A percentile compares a stretch with the other conserved stretches of the same genome.
Evolutionary conservation across 2,797 vertebrate genomes (phyloP).

Genomic region (Microcaecilia unicolor): DNA sequence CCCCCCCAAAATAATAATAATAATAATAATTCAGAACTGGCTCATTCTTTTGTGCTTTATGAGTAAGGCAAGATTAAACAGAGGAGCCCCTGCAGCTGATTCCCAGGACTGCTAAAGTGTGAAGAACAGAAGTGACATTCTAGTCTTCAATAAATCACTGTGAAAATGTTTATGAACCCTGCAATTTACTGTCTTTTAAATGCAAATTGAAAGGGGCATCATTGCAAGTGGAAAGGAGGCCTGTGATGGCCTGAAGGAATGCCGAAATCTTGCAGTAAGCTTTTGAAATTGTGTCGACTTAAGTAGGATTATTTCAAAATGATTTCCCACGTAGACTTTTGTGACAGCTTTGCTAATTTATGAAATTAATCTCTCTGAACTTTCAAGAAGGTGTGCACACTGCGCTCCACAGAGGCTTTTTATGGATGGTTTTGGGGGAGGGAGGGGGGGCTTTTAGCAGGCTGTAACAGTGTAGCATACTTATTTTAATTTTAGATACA

Average conservation of each 20-base stretch:
- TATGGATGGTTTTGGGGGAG: constrained; percentile 1
- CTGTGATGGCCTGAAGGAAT: constrained; percentile 45
- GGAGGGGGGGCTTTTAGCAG: too few species aligned
- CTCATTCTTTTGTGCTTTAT: constrained; percentile 47
- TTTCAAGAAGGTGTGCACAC: constrained; percentile 22
- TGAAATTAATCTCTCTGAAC: constrained; percentile 28
- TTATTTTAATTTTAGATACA: constrained; percentile 13
- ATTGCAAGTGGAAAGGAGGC: constrained; percentile 49
- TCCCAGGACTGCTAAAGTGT: constrained; percentile 61
- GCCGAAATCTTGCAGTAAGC: constrained; percentile 26
- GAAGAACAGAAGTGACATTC: constrained; percentile 59
- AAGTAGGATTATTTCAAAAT: constrained; percentile 36
- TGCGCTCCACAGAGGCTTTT: not conserved
- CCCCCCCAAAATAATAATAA: too few species aligned
- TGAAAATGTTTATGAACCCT: constrained; percentile 71
- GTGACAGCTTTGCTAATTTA: constrained; percentile 39
- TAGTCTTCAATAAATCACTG: constrained; percentile 61
- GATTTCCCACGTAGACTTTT: constrained; percentile 33
- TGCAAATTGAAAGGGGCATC: constrained; percentile 60
- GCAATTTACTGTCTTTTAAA: constrained; percentile 69
- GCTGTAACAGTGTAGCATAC: too few species aligned
- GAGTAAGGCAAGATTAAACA: constrained; percentile 39
- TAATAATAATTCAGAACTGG: constrained; percentile 21
- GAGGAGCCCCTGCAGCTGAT: constrained; percentile 39
- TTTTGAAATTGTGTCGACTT: constrained; percentile 40